phyloP scores from a whole-genome alignment of 1,140 invertebrate genomes.

The Arion vulgaris region DNA sequence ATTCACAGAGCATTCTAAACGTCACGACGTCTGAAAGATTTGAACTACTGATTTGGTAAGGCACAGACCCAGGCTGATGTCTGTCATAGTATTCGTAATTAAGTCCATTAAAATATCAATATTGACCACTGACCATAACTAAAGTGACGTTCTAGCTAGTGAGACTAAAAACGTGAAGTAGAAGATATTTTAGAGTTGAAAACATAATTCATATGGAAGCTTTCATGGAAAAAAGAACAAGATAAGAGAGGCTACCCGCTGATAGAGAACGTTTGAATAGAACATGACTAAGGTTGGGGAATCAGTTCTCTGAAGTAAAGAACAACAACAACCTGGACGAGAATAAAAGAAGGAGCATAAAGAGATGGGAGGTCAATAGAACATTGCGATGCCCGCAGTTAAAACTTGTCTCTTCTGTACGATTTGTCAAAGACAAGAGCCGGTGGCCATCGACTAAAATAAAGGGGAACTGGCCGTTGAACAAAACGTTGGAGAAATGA shows the following conservation, averaged over 20 bases:
- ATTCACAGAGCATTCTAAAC: neutral
- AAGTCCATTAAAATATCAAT: conserved; percentile 17
- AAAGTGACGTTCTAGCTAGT: neutral
- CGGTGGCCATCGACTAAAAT: neutral
- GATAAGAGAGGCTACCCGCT: neutral
- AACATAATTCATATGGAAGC: neutral
- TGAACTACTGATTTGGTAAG: neutral
- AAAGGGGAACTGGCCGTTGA: neutral
- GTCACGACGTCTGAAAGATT: neutral
- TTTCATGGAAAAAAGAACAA: neutral
- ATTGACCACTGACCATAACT: neutral
- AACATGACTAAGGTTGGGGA: neutral
- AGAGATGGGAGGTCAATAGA: neutral
- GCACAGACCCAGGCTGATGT: neutral
- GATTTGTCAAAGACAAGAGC: neutral
- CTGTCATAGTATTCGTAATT: neutral
- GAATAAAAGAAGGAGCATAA: neutral
- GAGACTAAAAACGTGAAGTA: neutral
- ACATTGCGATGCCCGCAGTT: neutral
- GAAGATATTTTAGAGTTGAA: neutral
- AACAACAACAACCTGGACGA: neutral
- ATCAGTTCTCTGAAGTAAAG: neutral
- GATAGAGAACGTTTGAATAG: neutral
- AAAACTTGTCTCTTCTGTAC: neutral
- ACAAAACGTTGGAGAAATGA: neutral